These are phyloP conservation scores for Zelleria hepariella DNA, from an alignment of 2,888 invertebrate species.

Conservation along the genomic window DNA sequence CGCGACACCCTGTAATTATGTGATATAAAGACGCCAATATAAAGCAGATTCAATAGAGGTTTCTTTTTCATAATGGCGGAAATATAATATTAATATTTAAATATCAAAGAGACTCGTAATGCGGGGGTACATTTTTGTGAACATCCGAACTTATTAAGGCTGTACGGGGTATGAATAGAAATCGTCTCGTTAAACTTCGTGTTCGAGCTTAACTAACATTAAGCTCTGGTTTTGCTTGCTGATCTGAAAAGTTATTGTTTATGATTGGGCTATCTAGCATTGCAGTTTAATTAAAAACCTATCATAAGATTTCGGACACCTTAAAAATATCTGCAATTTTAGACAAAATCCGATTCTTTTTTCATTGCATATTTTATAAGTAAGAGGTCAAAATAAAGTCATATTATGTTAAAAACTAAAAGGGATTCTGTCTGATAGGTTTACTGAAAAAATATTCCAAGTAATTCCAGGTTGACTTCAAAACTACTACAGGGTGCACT, in stretches of 20 bases:
- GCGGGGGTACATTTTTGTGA: constrained; percentile 19
- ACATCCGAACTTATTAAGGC: constrained; percentile 20
- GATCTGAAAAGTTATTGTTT: background rate
- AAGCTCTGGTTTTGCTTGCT: background rate
- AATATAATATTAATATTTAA: background rate
- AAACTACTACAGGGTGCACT: too few relatives aligned
- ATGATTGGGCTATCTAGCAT: too few relatives aligned
- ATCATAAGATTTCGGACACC: too few relatives aligned
- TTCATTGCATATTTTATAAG: too few relatives aligned
- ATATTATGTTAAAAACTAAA: too few relatives aligned
- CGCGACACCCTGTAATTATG: background rate
- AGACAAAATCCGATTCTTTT: too few relatives aligned
- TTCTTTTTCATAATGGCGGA: background rate
- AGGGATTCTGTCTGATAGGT: too few relatives aligned
- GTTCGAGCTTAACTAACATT: background rate
- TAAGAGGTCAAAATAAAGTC: too few relatives aligned
- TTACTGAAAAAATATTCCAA: too few relatives aligned
- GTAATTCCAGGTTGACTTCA: too few relatives aligned
- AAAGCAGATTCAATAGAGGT: background rate
- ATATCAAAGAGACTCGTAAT: background rate
- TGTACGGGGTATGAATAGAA: constrained; percentile 23
- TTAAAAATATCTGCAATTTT: too few relatives aligned
- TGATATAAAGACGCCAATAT: background rate
- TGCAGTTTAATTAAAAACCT: too few relatives aligned
- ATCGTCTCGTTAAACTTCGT: constrained; percentile 16